A percentile compares a stretch with the other conserved stretches of the same genome.
phyloP scores from a whole-genome alignment of 1,140 invertebrate species.

The Samia ricini region DNA sequence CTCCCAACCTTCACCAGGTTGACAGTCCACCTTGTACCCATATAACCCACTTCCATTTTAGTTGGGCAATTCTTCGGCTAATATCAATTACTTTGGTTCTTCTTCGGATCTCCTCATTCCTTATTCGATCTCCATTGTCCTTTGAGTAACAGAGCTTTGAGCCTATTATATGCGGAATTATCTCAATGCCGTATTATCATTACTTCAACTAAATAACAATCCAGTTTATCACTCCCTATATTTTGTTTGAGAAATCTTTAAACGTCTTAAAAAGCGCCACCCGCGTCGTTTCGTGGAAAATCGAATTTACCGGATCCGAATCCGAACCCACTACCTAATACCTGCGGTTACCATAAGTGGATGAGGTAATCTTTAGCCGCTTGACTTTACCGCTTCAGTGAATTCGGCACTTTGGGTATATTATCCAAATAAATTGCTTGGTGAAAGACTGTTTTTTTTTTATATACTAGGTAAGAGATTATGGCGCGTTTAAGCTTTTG shows the following conservation, averaged over 20 bases:
- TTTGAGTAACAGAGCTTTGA: too few species aligned
- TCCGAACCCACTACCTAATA: conserved; percentile 42
- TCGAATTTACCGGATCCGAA: conserved; percentile 25
- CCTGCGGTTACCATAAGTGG: conserved; percentile 31
- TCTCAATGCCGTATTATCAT: too few species aligned
- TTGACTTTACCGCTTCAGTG: conserved; percentile 36
- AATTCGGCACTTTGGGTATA: conserved; percentile 20
- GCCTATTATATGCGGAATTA: too few species aligned
- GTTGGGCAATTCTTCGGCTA: too few species aligned
- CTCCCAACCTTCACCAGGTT: too few species aligned
- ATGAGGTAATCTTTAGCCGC: conserved; percentile 36
- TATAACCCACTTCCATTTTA: too few species aligned
- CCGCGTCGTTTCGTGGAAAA: conserved; percentile 46
- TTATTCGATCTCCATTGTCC: too few species aligned
- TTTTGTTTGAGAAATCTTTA: conserved; percentile 41
- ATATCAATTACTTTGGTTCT: too few species aligned
- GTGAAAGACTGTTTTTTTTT: conserved; percentile 7
- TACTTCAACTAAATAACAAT: conserved; percentile 11
- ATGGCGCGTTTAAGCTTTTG: neutral
- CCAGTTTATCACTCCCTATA: conserved; percentile 19
- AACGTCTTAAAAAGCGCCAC: conserved; percentile 41
- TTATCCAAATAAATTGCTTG: conserved; percentile 15
- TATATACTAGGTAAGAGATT: neutral
- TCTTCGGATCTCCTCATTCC: too few species aligned
- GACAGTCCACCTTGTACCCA: too few species aligned